phyloP scores from a whole-genome alignment of 2,113 vertebrate species.

The Cricetomys ansorgei region DNA sequence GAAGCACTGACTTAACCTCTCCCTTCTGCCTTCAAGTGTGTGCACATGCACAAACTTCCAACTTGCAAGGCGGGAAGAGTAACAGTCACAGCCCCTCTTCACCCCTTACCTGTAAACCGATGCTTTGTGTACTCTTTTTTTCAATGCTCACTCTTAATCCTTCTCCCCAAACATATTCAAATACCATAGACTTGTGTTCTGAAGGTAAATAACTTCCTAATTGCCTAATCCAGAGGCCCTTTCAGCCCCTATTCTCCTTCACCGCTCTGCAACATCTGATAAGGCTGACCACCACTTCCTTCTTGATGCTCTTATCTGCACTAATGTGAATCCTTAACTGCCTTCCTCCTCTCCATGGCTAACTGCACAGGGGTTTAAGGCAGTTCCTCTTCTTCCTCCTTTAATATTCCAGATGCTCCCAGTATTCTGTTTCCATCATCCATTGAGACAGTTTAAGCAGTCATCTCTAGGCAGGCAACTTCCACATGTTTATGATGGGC shows the following conservation, averaged over 20 bases:
- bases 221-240: background rate
- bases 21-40: background rate
- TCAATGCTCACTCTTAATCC: background rate
- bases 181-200: background rate
- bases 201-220: constrained; percentile 63
- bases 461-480: background rate
- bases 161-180: background rate
- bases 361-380: background rate
- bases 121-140: background rate
- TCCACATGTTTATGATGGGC: background rate
- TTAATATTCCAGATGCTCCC: background rate
- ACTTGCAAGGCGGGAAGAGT: background rate
- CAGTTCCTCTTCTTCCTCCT: constrained; percentile 53
- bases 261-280: constrained; percentile 35
- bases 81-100: background rate
- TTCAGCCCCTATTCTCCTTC: background rate
- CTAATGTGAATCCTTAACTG: constrained; percentile 1
- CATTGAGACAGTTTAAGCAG: background rate
- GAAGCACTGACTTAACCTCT: background rate
- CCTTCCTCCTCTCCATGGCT: background rate
- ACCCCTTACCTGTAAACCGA: background rate
- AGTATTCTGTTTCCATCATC: background rate
- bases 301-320: constrained; percentile 35
- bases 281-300: constrained; percentile 45
- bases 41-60: background rate